Evolutionary conservation across 2,113 vertebrate species (phyloP), one percentile per base, ranked within the genome.

Genomic region (Choloepus hoffmanni): DNA sequence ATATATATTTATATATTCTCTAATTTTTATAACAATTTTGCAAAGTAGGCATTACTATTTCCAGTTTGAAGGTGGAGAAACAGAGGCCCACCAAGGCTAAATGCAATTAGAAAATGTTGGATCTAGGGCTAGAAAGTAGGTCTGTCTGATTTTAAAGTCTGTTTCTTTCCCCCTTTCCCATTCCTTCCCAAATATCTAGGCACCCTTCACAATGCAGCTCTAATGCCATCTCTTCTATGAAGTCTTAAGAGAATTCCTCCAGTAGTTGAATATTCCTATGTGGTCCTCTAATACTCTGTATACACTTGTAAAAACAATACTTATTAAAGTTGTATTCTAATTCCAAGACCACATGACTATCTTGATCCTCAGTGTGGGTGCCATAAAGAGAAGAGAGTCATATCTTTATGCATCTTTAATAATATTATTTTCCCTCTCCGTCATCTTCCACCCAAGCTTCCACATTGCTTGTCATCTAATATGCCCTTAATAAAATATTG

Each of bases 401-500:
- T 78, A 26, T 53, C 74, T 78, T 89, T 53, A 40, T 8, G 7
- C 8, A 77, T 79, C 43, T 85, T 92, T 94, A 53, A 60, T 60
- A 55, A 86, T 74, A n/a, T 30, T 58, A 67, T 58, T 43, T 74
- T 85, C 18, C 14, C 36, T 90, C 10, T 13, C 7, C 43, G 36
- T 36, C 40, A 21, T 92, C 83, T 96, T 86, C 77, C 77, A 53
- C 36, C 28, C 28, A 88, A 78, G 36, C 15, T 96, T 53, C 86
- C 63, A 10, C n/a, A 60, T 62, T 36, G 72, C 65, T 79, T n/a
- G n/a, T 94, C 83, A 91, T 76, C 74, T 70, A 89, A 89, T 78
- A 70, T 55, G 50, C 53, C 45, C 87, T 48, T 89, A 91, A 86
- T 89, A 96, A 94, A 89, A 87, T 81, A 90, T 73, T 77, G 81